These are phyloP conservation scores for Pinctada fucata DNA, from an alignment of 2,888 invertebrate species.

Conservation along the genomic window DNA sequence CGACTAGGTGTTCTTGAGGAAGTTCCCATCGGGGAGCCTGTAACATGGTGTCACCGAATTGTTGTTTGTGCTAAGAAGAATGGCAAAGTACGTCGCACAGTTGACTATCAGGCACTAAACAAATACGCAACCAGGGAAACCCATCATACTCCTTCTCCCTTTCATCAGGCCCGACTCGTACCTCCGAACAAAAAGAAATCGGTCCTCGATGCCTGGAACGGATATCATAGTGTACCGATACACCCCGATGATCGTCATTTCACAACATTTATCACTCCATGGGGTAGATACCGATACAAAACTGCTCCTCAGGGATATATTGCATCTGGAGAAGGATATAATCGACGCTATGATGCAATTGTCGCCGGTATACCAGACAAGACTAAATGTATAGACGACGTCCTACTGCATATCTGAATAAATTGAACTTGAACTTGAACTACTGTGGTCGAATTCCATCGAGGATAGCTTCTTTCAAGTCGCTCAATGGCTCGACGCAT, in stretches of 20 bases:
- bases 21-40: constrained; percentile 52
- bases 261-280: constrained; percentile 55
- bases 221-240: constrained; percentile 49
- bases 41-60: constrained; percentile 59
- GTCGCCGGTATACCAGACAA: constrained; percentile 56
- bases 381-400: constrained; percentile 56
- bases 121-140: constrained; percentile 49
- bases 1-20: constrained; percentile 51
- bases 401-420: neutral
- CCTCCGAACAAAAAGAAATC: constrained; percentile 50
- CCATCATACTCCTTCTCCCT: constrained; percentile 53
- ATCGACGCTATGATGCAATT: constrained; percentile 54
- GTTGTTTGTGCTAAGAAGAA: constrained; percentile 52
- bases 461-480: constrained; percentile 57
- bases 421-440: neutral
- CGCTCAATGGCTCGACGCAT: constrained; percentile 49
- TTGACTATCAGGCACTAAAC: constrained; percentile 60
- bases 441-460: constrained; percentile 47
- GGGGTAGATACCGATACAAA: constrained; percentile 54
- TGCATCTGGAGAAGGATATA: constrained; percentile 32
- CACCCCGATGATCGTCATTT: constrained; percentile 46
- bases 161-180: constrained; percentile 52
- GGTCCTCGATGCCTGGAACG: constrained; percentile 51
- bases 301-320: constrained; percentile 55
- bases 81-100: constrained; percentile 53